phyloP scores from a whole-genome alignment of 2,888 invertebrate species.

The Apoda limacodes region DNA sequence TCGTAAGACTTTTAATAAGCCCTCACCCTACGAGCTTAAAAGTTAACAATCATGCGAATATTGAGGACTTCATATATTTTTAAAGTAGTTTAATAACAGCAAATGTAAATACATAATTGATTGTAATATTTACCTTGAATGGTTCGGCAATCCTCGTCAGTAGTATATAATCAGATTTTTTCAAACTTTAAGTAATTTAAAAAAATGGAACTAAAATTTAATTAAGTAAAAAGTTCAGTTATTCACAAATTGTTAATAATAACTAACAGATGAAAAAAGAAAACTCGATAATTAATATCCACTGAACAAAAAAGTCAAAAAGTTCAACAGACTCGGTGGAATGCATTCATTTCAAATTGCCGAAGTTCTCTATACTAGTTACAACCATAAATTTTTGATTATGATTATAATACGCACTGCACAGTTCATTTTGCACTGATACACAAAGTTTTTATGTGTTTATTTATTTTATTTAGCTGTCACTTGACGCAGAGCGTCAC shows the following conservation, averaged over 20 bases:
- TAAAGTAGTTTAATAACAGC: too few species aligned
- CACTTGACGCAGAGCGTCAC: conserved; percentile 42
- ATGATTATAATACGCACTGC: conserved; percentile 25
- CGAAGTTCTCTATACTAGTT: too few species aligned
- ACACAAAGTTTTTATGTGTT: conserved; percentile 43
- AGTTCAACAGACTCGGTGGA: conserved; percentile 65
- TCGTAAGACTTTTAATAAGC: too few species aligned
- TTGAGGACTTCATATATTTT: too few species aligned
- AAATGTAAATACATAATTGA: too few species aligned
- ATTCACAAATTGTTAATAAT: conserved; percentile 27
- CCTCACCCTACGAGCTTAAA: too few species aligned
- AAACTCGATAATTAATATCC: conserved; percentile 49
- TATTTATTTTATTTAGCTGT: conserved; percentile 46
- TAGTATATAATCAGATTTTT: too few species aligned
- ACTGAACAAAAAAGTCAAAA: conserved; percentile 34
- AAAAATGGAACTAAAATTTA: too few species aligned
- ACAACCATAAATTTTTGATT: conserved; percentile 16
- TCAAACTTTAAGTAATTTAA: too few species aligned
- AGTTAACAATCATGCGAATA: too few species aligned
- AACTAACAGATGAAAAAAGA: conserved; percentile 31
- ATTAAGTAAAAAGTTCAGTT: conserved; percentile 21
- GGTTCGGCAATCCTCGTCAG: conserved; percentile 54
- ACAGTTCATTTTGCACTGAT: too few species aligned
- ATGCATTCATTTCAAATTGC: conserved; percentile 61
- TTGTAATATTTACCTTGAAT: conserved; percentile 46